Percentiles rank a stretch among this genome's conserved stretches.
phyloP scores from a whole-genome alignment of 2,113 vertebrate genomes.

The Trochalopteron elliotii region DNA sequence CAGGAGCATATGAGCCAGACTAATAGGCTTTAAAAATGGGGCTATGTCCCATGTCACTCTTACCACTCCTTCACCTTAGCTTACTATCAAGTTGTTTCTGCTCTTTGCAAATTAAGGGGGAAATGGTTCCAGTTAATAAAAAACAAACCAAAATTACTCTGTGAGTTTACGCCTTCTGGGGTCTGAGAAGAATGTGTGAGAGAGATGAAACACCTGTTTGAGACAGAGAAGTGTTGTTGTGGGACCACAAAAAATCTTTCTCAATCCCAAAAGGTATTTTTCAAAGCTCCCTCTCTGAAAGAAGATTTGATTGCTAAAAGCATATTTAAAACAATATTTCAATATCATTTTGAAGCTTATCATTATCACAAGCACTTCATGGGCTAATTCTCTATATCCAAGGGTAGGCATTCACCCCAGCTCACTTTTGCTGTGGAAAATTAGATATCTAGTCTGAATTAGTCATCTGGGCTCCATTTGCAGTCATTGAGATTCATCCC shows the following conservation, averaged over 20 bases:
- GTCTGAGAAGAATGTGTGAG: not conserved
- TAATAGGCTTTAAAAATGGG: not conserved
- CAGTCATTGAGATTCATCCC: conserved; percentile 9
- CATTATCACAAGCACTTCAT: conserved; percentile 20
- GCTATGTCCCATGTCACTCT: not conserved
- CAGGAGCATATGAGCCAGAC: accelerated
- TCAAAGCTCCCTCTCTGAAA: conserved; percentile 4
- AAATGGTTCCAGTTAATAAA: conserved; percentile 31
- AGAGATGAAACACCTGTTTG: conserved; percentile 65
- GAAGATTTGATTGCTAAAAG: conserved; percentile 48
- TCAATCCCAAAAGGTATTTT: conserved; percentile 28
- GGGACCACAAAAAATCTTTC: conserved; percentile 27
- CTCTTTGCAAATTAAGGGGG: not conserved
- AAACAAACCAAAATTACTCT: conserved; percentile 44
- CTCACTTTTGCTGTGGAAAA: conserved; percentile 14
- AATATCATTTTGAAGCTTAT: conserved; percentile 49
- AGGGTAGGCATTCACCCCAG: conserved; percentile 2
- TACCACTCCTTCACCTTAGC: not conserved
- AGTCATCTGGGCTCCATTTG: conserved; percentile 34
- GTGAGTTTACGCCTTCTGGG: not conserved
- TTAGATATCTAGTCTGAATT: conserved; percentile 44
- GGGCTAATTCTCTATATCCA: conserved; percentile 36
- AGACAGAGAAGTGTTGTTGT: conserved; percentile 36
- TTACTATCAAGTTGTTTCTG: not conserved
- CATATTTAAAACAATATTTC: conserved; percentile 65